Conservation (phyloP, 2,888 invertebrate genomes). For the Dascillus cervinus region DNA sequence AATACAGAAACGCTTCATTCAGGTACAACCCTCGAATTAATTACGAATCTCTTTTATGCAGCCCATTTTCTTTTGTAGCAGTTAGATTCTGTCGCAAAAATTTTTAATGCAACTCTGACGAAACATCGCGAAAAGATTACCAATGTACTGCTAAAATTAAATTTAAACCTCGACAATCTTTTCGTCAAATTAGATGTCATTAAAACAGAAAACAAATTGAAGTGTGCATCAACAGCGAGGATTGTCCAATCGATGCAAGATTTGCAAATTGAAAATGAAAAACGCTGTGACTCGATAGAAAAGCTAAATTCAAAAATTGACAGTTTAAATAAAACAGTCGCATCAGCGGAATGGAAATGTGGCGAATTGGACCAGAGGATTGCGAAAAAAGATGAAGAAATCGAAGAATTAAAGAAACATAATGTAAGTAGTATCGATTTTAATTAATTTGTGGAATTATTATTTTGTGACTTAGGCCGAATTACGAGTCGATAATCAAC, state of each 20-base stretch:
- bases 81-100: too few species aligned
- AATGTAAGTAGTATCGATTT: slow-evolving; percentile 23
- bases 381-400: slow-evolving; percentile 20
- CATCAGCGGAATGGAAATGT: slow-evolving; percentile 10
- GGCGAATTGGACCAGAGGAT: slow-evolving; percentile 13
- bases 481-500: slow-evolving; percentile 33
- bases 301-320: slow-evolving; percentile 29
- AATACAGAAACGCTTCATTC: too few species aligned
- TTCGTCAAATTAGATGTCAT: too few species aligned
- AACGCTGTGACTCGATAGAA: slow-evolving; percentile 24
- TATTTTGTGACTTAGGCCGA: slow-evolving; percentile 27
- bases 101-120: slow-evolving; percentile 10
- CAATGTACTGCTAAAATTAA: too few species aligned
- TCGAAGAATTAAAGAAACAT: slow-evolving; percentile 24
- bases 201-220: slow-evolving; percentile 25
- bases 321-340: slow-evolving; percentile 17
- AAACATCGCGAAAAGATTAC: too few species aligned
- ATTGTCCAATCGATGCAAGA: slow-evolving; percentile 31
- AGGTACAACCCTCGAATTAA: too few species aligned
- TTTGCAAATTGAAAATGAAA: slow-evolving; percentile 29
- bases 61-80: too few species aligned
- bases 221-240: slow-evolving; percentile 20
- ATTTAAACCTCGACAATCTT: too few species aligned
- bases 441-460: not conserved
- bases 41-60: too few species aligned